A percentile compares a stretch with the other conserved stretches of the same genome.
phyloP scores from a whole-genome alignment of 2,113 vertebrate species.

The Laticauda laticaudata region DNA sequence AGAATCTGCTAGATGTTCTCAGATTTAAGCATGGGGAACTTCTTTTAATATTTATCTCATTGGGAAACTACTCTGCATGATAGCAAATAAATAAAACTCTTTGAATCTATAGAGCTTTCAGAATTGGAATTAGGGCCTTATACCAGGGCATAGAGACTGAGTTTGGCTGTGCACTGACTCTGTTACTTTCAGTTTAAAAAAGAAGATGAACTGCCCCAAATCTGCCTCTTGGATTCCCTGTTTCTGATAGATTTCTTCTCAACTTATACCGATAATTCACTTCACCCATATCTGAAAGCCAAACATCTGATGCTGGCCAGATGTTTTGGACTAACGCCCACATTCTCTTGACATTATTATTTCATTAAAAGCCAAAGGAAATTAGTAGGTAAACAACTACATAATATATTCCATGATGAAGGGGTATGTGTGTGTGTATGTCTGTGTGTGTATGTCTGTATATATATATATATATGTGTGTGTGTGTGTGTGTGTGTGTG shows the following conservation, averaged over 20 bases:
- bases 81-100: not conserved
- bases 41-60: not conserved
- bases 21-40: not conserved
- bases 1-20: not conserved
- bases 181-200: not conserved
- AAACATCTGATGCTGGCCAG: not conserved
- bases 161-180: not conserved
- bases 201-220: not conserved
- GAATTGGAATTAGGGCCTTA: not conserved
- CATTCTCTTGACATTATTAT: not conserved
- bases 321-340: not conserved
- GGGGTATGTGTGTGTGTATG: too few relatives aligned
- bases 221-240: not conserved
- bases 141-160: not conserved
- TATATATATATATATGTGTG: too few relatives aligned
- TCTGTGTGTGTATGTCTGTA: too few relatives aligned
- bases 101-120: not conserved
- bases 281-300: not conserved
- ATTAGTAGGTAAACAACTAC: too few relatives aligned
- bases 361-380: not conserved
- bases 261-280: too few relatives aligned
- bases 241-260: not conserved
- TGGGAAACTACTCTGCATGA: not conserved
- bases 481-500: too few relatives aligned
- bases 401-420: too few relatives aligned